Evolutionary conservation across 2,113 vertebrate species (phyloP).

Genomic region (Macquaria australasica): DNA sequence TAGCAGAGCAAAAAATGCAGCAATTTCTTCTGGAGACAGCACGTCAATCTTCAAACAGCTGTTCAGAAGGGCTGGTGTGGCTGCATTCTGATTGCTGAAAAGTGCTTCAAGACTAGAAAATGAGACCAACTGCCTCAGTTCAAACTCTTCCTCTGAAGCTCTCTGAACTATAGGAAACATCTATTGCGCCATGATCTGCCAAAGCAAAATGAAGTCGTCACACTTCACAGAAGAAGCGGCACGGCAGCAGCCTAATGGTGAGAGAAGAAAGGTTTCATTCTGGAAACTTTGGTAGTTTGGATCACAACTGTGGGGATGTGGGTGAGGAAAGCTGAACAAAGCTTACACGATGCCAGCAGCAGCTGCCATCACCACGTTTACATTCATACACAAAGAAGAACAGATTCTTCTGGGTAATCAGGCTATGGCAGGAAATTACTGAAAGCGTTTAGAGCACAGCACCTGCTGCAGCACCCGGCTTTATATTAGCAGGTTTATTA

Average conservation of each 20-base stretch:
- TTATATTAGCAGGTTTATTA: slow-evolving; percentile 7
- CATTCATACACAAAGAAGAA: not conserved
- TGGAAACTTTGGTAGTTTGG: not conserved
- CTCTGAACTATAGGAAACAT: slow-evolving; percentile 29
- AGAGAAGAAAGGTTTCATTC: slow-evolving; percentile 9
- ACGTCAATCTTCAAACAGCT: slow-evolving; percentile 66
- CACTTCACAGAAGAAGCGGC: not conserved
- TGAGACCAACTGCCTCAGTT: slow-evolving; percentile 21
- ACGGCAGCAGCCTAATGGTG: slow-evolving; percentile 3
- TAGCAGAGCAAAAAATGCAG: slow-evolving; percentile 65
- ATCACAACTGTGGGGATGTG: not conserved
- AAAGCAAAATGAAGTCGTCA: slow-evolving; percentile 17
- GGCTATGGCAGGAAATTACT: not conserved
- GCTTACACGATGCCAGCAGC: not conserved
- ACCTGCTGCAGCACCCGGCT: slow-evolving; percentile 7
- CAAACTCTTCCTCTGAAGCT: slow-evolving; percentile 33
- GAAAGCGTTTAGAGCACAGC: slow-evolving; percentile 9
- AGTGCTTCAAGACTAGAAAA: slow-evolving; percentile 35
- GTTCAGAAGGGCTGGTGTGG: slow-evolving; percentile 14
- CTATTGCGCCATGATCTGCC: not conserved
- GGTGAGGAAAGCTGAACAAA: not conserved
- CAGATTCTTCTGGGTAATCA: slow-evolving; percentile 5
- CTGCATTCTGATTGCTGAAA: slow-evolving; percentile 6
- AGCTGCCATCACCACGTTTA: not conserved
- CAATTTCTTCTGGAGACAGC: slow-evolving; percentile 59